A percentile compares a stretch with the other conserved stretches of the same genome.
phyloP scores from a whole-genome alignment of 92 coral and sea anemone species.

The Epizoanthus ramosus region DNA sequence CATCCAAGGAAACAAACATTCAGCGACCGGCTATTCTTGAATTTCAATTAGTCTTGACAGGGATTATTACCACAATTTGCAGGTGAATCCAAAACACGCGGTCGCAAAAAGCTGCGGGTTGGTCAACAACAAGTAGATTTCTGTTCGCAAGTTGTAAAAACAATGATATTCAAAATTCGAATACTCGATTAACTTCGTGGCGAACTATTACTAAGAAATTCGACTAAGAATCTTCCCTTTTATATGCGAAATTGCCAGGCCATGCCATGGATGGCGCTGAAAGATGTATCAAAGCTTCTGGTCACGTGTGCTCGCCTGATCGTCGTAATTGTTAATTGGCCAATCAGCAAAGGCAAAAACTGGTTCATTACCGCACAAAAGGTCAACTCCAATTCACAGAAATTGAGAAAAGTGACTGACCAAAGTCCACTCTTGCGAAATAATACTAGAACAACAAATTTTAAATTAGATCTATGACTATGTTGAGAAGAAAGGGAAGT shows the following conservation, averaged over 20 bases:
- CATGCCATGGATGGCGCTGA: neutral
- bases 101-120: neutral
- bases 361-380: neutral
- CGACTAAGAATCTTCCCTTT: neutral
- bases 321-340: slow-evolving; percentile 12
- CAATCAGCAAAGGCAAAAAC: slow-evolving; percentile 14
- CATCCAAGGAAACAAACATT: slow-evolving; percentile 35
- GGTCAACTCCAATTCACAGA: no score
- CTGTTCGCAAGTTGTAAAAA: neutral
- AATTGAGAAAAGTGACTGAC: no score
- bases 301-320: slow-evolving; percentile 44
- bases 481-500: no score
- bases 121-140: slow-evolving; percentile 18
- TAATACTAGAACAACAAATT: no score
- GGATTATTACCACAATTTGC: slow-evolving; percentile 23
- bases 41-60: slow-evolving; percentile 26
- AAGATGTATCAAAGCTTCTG: neutral
- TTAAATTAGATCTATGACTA: no score
- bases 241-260: no score
- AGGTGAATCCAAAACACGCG: slow-evolving; percentile 45
- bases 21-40: slow-evolving; percentile 10
- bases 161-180: neutral
- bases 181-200: neutral
- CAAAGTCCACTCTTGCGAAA: no score
- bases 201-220: neutral